Conservation (phyloP, 2,797 vertebrate species). For the Mus spretus region DNA sequence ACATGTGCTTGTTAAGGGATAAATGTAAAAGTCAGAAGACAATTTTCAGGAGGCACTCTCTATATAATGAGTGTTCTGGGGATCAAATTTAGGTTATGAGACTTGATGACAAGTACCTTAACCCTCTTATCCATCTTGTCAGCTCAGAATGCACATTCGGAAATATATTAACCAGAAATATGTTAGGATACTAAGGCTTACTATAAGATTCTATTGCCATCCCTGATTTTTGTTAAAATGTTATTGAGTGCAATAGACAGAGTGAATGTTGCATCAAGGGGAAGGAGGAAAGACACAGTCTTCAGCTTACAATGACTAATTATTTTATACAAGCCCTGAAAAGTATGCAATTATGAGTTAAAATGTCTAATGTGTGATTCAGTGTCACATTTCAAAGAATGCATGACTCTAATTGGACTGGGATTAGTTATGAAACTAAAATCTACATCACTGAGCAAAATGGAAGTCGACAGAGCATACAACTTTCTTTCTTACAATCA, state of each 20-base stretch:
- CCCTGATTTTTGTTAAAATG: conserved; percentile 16
- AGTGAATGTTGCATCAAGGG: not conserved
- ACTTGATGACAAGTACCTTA: not conserved
- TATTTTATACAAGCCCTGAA: conserved; percentile 71
- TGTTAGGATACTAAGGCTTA: not conserved
- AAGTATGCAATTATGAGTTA: conserved; percentile 75
- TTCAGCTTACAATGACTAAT: conserved; percentile 66
- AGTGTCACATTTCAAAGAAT: conserved; percentile 48
- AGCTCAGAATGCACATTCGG: not conserved
- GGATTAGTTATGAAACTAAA: conserved; percentile 65
- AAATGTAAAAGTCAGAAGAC: not conserved
- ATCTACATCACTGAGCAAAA: conserved; percentile 47
- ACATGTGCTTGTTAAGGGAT: not conserved
- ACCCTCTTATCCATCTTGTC: not conserved
- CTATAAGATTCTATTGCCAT: conserved; percentile 42
- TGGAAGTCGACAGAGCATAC: conserved; percentile 17
- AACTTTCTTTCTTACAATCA: conserved; percentile 62
- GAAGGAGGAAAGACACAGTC: not conserved
- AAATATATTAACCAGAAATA: not conserved
- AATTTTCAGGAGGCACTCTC: not conserved
- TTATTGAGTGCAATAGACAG: not conserved
- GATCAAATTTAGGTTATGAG: not conserved
- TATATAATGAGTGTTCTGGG: not conserved
- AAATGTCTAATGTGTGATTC: conserved; percentile 73
- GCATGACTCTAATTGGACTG: conserved; percentile 67